Conservation (phyloP, 2,113 vertebrate genomes). For the Pandion haliaetus region DNA sequence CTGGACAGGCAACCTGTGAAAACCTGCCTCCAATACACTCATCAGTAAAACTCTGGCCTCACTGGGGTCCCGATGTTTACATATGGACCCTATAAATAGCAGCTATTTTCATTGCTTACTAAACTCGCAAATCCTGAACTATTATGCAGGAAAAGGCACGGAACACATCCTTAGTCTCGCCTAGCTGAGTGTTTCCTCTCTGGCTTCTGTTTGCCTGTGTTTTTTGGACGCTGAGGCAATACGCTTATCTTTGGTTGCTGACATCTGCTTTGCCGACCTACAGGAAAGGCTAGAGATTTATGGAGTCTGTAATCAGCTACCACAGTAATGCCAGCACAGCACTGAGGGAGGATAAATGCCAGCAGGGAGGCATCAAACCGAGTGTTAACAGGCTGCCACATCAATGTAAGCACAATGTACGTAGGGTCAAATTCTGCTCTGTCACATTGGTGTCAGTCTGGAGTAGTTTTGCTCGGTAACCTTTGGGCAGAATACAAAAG, state of each 20-base stretch:
- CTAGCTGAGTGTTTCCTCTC: background rate
- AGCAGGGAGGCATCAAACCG: background rate
- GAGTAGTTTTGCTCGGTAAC: background rate
- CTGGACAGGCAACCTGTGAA: background rate
- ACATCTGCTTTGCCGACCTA: background rate
- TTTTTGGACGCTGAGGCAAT: background rate
- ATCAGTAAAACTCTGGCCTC: background rate
- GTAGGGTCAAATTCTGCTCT: background rate
- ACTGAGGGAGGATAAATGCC: background rate
- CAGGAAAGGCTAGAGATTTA: background rate
- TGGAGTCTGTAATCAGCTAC: background rate
- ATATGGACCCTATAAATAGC: background rate
- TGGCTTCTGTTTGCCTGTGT: background rate
- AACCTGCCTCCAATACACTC: background rate
- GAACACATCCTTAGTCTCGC: background rate
- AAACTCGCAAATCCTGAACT: background rate
- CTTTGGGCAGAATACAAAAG: background rate
- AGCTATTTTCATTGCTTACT: background rate
- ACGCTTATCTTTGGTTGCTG: background rate
- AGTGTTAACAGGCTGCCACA: background rate
- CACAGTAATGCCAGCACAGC: background rate
- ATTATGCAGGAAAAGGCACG: rapidly evolving
- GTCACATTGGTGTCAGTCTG: background rate
- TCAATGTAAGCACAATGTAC: background rate
- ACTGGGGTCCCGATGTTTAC: background rate